Base-by-base conservation (phyloP, 35 echinoderm and acorn worm species). In the Acanthaster planci region DNA sequence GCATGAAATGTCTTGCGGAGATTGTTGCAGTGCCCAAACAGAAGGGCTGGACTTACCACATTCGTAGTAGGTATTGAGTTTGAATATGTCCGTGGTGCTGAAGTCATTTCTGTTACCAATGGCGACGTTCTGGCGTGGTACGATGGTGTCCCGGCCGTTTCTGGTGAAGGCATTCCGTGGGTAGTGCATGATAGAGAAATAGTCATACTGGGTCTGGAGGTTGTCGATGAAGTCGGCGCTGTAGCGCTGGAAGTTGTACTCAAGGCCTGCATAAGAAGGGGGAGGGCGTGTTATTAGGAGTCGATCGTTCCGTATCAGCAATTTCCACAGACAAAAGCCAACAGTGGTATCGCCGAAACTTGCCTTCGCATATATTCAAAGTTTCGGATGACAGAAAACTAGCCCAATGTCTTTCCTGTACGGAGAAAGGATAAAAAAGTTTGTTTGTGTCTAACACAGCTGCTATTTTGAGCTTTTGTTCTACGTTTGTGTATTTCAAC, bases 111-210 rank as follows among this genome's bases (percentile, higher is more conserved):
- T 15, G 84, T 90, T 87, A 30, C 87, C 88, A 64, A 94, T 90
- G 15, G 60, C 5, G 36, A 90, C 93, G 37, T 81, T 18, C 54
- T 87, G 82, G 37, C 85, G 84, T 30, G 93, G 84, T 27, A 87
- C 79, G 34, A 94, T 90, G 7, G 93, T 94, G 8, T 78, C 56
- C 9, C 54, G 79, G 52, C 93, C 93, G 80, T 94, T 94, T 10
- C 58, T 30, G 21, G 75, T 86, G 88, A 94, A 94, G 0, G 93
- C 88, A 27, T 84, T 56, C 37, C 54, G 76, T 67, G 84, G 88
- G 51, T 94, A 94, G 80, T 94, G 93, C 93, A 94, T 94, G 47
- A 94, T 88, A 42, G 93, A 94, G 79, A 81, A 55, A 39, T 94
- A 94, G 60, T 94, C 93, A 60, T 94, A 94, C n/a, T 39, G 37